Conservation (phyloP, 2,797 vertebrate genomes). For the Tamandua tetradactyla region DNA sequence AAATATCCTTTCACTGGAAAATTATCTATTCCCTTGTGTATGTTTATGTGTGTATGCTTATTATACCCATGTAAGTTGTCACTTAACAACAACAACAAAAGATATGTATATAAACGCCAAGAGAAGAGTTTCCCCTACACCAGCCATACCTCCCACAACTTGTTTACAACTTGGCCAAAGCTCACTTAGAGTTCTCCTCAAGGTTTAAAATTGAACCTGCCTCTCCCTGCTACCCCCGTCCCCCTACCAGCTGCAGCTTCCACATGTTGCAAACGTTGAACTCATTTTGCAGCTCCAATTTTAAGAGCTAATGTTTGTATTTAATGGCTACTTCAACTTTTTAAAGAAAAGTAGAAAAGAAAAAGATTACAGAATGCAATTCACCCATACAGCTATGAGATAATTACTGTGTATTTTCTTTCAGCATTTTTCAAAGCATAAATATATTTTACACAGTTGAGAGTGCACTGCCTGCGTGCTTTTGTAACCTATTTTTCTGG, state of each 20-base stretch:
- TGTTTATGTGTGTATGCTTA: no score
- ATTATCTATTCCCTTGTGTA: no score
- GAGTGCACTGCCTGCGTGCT: not conserved
- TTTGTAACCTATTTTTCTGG: slow-evolving; percentile 16
- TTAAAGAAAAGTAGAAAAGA: slow-evolving; percentile 17
- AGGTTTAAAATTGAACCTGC: not conserved
- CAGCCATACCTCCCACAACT: not conserved
- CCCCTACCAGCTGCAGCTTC: not conserved
- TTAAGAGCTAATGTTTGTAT: not conserved
- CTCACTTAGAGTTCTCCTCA: not conserved
- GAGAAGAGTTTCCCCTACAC: no score
- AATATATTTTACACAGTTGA: slow-evolving; percentile 18
- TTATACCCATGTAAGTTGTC: no score
- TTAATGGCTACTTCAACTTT: slow-evolving; percentile 6
- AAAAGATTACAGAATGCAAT: slow-evolving; percentile 34
- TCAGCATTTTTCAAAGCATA: slow-evolving; percentile 44
- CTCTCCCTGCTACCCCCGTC: no score
- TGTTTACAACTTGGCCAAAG: not conserved
- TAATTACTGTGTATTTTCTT: slow-evolving; percentile 39
- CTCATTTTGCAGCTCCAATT: not conserved
- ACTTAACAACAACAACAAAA: no score
- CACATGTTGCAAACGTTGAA: not conserved
- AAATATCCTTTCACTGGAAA: no score
- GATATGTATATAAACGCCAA: no score
- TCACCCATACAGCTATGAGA: not conserved